Conservation (phyloP, 35 echinoderm and acorn worm genomes). For the Heliocidaris erythrogramma region DNA sequence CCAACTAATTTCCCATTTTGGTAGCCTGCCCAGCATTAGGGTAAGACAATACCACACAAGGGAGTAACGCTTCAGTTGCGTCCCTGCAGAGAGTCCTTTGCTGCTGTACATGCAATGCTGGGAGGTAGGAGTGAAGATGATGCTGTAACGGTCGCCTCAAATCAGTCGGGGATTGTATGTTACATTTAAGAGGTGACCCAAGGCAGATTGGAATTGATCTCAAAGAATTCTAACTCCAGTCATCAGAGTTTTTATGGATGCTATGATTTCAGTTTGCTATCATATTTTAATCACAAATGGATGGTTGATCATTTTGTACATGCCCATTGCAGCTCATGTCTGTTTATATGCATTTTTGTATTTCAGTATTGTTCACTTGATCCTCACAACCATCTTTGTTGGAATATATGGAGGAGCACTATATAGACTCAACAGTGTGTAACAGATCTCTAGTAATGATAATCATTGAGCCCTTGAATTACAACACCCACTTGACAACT, state of each 20-base stretch:
- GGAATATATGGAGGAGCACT: too few relatives aligned
- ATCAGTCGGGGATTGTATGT: background rate
- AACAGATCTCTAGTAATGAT: too few relatives aligned
- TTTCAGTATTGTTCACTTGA: too few relatives aligned
- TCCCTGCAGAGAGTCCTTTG: background rate
- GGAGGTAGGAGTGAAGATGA: background rate
- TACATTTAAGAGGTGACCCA: background rate
- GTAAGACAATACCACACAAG: background rate
- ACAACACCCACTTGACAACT: too few relatives aligned
- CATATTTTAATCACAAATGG: too few relatives aligned
- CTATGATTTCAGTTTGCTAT: too few relatives aligned
- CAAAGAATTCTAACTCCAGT: background rate
- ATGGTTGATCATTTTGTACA: too few relatives aligned
- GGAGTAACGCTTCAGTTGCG: background rate
- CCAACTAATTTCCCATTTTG: background rate
- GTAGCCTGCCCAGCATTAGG: background rate
- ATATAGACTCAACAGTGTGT: too few relatives aligned
- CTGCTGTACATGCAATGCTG: background rate
- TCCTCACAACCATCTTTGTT: too few relatives aligned
- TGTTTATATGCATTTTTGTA: too few relatives aligned
- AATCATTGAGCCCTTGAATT: too few relatives aligned
- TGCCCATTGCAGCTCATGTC: too few relatives aligned
- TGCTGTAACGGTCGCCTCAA: background rate
- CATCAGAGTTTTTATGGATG: background rate
- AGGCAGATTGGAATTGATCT: slow-evolving; percentile 1